phyloP scores from a whole-genome alignment of 2,888 invertebrate species.

The Agrotis puta region DNA sequence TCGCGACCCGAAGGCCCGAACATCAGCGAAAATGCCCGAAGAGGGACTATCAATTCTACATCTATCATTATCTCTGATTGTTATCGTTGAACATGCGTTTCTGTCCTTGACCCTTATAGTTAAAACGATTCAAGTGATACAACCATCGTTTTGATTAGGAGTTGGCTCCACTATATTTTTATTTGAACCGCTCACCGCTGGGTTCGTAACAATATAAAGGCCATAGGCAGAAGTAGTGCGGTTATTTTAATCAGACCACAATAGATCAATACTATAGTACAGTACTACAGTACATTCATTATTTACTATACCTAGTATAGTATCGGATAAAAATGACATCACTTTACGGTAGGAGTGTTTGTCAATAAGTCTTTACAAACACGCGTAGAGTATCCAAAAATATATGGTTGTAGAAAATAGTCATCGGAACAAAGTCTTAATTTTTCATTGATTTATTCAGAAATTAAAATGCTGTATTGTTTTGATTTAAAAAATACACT shows the following conservation, averaged over 20 bases:
- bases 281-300: neutral
- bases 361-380: neutral
- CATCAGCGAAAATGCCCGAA: neutral
- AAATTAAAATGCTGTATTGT: too few species aligned
- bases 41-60: neutral
- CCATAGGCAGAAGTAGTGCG: neutral
- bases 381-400: neutral
- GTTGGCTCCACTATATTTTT: neutral
- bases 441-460: too few species aligned
- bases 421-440: neutral
- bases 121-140: conserved; percentile 24
- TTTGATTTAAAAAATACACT: too few species aligned
- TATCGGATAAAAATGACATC: conserved; percentile 34
- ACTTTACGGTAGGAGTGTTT: conserved; percentile 11
- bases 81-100: conserved; percentile 24
- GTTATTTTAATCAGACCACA: conserved; percentile 20
- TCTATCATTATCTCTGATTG: conserved; percentile 9
- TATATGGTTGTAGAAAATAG: neutral
- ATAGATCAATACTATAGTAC: conserved; percentile 19
- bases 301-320: neutral
- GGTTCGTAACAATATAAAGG: conserved; percentile 16
- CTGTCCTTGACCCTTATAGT: conserved; percentile 26
- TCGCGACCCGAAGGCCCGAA: too few species aligned
- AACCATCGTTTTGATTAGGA: neutral
- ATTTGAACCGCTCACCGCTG: neutral